phyloP scores from a whole-genome alignment of 2,113 vertebrate genomes.

The Nesogale talazaci region DNA sequence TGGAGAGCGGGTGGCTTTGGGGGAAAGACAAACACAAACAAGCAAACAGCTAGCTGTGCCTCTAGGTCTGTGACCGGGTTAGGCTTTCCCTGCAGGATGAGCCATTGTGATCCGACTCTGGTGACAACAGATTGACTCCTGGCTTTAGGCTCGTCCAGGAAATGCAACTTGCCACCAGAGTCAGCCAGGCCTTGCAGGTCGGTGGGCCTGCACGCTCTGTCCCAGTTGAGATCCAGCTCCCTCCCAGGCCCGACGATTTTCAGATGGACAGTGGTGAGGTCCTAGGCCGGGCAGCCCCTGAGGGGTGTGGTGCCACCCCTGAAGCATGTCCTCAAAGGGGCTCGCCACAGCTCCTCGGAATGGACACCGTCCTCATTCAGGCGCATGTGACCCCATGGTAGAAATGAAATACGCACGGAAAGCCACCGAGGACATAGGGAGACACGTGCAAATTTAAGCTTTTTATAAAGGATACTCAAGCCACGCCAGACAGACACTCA shows the following conservation, averaged over 20 bases:
- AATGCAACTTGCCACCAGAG: not conserved
- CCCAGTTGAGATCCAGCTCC: not conserved
- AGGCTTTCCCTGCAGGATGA: not conserved
- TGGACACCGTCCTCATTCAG: not conserved
- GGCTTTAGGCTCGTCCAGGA: not conserved
- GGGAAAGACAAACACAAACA: not conserved
- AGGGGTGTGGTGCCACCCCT: not conserved
- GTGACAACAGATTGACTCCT: not conserved
- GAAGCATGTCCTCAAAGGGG: not conserved
- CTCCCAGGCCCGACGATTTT: not conserved
- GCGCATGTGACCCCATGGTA: not conserved
- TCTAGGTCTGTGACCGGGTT: not conserved
- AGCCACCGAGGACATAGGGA: conserved; percentile 18
- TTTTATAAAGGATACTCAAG: not conserved
- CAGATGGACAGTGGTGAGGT: not conserved
- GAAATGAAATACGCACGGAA: not conserved
- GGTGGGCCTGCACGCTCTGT: not conserved
- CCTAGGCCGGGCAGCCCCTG: not conserved
- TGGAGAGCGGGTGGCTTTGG: not conserved
- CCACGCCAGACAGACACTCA: not conserved
- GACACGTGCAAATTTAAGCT: not conserved
- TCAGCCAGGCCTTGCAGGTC: not conserved
- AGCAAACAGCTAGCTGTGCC: not conserved
- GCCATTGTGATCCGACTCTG: not conserved
- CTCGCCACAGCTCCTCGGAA: not conserved